Conservation (phyloP, 2,888 invertebrate genomes). For the Metalampra italica region DNA sequence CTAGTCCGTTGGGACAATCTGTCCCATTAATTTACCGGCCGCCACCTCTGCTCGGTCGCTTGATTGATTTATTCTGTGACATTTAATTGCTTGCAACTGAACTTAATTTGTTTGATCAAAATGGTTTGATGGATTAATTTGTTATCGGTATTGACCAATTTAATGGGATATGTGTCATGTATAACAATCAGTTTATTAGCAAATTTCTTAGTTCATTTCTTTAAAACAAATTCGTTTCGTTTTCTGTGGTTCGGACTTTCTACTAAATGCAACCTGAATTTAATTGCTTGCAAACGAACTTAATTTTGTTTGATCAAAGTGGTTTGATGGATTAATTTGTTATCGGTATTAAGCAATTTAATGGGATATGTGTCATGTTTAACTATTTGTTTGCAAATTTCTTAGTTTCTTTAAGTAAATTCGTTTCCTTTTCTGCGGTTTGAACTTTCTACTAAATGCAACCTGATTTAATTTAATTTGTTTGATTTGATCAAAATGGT, state of each 20-base stretch:
- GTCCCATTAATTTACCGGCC: conserved; percentile 1
- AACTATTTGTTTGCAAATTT: neutral
- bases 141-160: neutral
- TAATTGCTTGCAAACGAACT: neutral
- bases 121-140: neutral
- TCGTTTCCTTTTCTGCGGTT: too few relatives aligned
- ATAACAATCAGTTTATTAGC: neutral
- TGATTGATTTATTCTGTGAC: conserved; percentile 3
- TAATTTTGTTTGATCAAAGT: neutral
- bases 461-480: conserved; percentile 2
- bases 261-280: too few relatives aligned
- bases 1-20: neutral
- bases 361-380: neutral
- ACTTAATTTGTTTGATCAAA: neutral
- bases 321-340: neutral
- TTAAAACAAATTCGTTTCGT: too few relatives aligned
- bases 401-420: too few relatives aligned
- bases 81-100: neutral
- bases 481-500: neutral
- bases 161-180: neutral
- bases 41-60: neutral
- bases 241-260: too few relatives aligned
- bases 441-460: too few relatives aligned
- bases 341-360: neutral
- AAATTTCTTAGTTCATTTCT: too few relatives aligned